phyloP scores from a whole-genome alignment of 2,113 vertebrate species.

The Crotalus horridus region DNA sequence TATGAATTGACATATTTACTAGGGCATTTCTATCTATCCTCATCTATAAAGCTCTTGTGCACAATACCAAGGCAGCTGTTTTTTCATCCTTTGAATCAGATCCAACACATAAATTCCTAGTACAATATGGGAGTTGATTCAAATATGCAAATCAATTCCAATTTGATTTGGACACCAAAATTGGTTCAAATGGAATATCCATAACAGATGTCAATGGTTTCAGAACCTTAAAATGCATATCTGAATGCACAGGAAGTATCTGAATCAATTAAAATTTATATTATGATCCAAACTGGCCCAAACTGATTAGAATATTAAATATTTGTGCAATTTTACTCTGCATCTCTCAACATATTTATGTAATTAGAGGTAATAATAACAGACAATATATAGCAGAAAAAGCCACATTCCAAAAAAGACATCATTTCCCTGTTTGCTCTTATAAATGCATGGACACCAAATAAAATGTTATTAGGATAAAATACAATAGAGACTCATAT shows the following conservation, averaged over 20 bases:
- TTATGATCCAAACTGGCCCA: not conserved
- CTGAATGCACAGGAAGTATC: not conserved
- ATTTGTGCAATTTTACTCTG: not conserved
- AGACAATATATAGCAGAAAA: not conserved
- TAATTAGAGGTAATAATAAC: not conserved
- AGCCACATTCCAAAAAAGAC: not conserved
- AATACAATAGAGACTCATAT: not conserved
- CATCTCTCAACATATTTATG: not conserved
- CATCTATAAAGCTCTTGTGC: not conserved
- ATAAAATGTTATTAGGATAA: not conserved
- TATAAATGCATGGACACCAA: not conserved
- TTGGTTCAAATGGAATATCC: not conserved
- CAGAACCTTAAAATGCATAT: not conserved
- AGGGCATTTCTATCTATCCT: not conserved
- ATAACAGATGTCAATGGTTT: not conserved
- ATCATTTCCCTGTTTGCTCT: not conserved
- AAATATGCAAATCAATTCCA: not conserved
- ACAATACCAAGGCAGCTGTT: not conserved
- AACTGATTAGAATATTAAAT: not conserved
- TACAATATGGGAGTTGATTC: not conserved
- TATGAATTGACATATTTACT: not conserved
- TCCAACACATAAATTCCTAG: not conserved
- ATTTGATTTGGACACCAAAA: not conserved
- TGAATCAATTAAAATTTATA: not conserved
- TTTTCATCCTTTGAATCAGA: not conserved